These are phyloP conservation scores for Coptotermes formosanus DNA, from an alignment of 1,140 invertebrate species.

Conservation along the genomic window DNA sequence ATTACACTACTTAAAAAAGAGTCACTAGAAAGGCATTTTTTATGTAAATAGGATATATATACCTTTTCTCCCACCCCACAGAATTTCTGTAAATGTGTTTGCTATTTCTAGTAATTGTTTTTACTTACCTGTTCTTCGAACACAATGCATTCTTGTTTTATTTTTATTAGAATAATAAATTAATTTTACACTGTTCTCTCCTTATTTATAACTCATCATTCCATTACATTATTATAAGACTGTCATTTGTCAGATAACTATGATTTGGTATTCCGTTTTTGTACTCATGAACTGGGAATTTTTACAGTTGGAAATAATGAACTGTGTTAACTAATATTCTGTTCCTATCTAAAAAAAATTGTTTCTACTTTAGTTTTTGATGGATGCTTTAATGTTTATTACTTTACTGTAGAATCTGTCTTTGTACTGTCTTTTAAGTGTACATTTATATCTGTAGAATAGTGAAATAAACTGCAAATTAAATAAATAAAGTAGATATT, in stretches of 20 bases:
- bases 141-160: neutral
- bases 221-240: neutral
- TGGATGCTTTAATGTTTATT: neutral
- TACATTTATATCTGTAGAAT: neutral
- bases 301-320: neutral
- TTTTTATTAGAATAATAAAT: slow-evolving; percentile 7
- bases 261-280: neutral
- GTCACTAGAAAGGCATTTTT: slow-evolving; percentile 6
- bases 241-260: neutral
- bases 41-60: slow-evolving; percentile 7
- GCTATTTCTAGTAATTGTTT: neutral
- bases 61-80: neutral
- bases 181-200: neutral
- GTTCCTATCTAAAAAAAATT: neutral
- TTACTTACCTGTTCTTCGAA: neutral
- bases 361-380: neutral
- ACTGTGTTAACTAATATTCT: neutral
- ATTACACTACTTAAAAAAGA: neutral
- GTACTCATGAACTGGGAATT: neutral
- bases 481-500: neutral
- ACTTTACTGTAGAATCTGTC: neutral
- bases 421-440: neutral
- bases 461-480: neutral
- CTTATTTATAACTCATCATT: neutral
- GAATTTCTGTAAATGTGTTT: slow-evolving; percentile 1